Conservation (phyloP, 2,888 invertebrate genomes). For the Drosophila paramelanica region DNA sequence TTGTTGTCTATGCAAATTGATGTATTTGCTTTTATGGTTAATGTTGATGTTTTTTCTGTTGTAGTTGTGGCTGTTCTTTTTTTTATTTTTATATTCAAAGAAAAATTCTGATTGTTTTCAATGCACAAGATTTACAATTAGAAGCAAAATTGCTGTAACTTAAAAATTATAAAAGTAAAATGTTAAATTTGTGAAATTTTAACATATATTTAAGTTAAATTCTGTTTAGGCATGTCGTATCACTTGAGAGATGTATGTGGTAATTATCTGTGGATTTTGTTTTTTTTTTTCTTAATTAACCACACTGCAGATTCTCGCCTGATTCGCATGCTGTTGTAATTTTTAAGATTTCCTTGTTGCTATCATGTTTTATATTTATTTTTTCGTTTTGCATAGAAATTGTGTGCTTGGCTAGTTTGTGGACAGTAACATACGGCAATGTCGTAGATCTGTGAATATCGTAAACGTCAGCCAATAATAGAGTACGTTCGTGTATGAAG, state of each 20-base stretch:
- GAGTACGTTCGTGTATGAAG: slow-evolving; percentile 23
- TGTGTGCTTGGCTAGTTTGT: slow-evolving; percentile 77
- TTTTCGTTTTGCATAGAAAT: slow-evolving; percentile 59
- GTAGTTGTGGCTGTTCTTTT: slow-evolving; percentile 42
- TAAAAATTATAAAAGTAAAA: slow-evolving; percentile 81
- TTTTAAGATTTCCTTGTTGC: slow-evolving; percentile 73
- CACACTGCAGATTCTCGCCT: slow-evolving; percentile 16
- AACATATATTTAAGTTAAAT: slow-evolving; percentile 48
- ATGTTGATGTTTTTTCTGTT: slow-evolving; percentile 25
- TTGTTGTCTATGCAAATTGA: slow-evolving; percentile 22
- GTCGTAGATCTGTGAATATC: slow-evolving; percentile 33
- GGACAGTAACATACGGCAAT: slow-evolving; percentile 68
- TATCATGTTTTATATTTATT: slow-evolving; percentile 21
- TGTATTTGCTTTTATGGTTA: slow-evolving; percentile 29
- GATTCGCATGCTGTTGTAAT: slow-evolving; percentile 58
- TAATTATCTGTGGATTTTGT: too few species aligned
- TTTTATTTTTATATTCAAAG: slow-evolving; percentile 79
- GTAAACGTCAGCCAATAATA: slow-evolving; percentile 39
- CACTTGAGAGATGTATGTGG: slow-evolving; percentile 8
- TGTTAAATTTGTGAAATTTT: slow-evolving; percentile 45
- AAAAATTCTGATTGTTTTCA: slow-evolving; percentile 85
- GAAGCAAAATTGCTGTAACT: slow-evolving; percentile 85
- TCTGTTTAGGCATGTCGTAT: slow-evolving; percentile 34
- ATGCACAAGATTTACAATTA: slow-evolving; percentile 85
- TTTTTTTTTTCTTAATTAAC: too few species aligned